Percentiles rank a stretch among this genome's conserved stretches.
Conservation (phyloP, 1,140 invertebrate genomes). For the Drosophila azteca region DNA sequence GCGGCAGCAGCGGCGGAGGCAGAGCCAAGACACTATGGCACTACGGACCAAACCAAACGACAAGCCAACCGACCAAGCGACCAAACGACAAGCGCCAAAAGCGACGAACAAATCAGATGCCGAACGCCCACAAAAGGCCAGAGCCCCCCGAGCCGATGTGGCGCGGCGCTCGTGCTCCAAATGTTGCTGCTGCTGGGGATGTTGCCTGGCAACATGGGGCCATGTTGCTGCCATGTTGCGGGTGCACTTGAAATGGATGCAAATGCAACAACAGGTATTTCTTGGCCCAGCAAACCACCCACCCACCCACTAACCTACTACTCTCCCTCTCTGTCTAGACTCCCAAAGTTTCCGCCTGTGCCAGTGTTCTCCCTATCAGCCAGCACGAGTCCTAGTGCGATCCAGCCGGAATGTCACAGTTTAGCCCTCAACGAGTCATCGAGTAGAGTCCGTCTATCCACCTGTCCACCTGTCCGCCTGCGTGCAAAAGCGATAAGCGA, state of each 20-base stretch:
- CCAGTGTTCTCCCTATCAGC: too few species aligned
- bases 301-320: too few species aligned
- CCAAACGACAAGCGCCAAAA: constrained; percentile 26
- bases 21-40: constrained; percentile 7
- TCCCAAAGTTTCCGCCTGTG: too few species aligned
- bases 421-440: background rate
- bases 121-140: constrained; percentile 12
- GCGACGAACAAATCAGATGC: background rate
- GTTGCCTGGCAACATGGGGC: constrained; percentile 4
- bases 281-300: background rate
- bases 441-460: too few species aligned
- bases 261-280: constrained; percentile 58
- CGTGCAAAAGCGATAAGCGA: constrained; percentile 40
- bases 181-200: constrained; percentile 30
- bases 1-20: constrained; percentile 32
- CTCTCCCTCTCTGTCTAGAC: too few species aligned
- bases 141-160: background rate
- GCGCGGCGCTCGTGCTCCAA: background rate
- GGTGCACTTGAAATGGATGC: constrained; percentile 7
- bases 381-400: too few species aligned
- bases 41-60: constrained; percentile 31
- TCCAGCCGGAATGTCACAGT: too few species aligned
- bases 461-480: background rate
- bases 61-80: constrained; percentile 30
- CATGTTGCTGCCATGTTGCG: background rate